A percentile compares a stretch with the other conserved stretches of the same genome.
These are phyloP conservation scores for Ctenopoma multispine DNA, from an alignment of 2,797 vertebrate genomes.

Conservation along the genomic window DNA sequence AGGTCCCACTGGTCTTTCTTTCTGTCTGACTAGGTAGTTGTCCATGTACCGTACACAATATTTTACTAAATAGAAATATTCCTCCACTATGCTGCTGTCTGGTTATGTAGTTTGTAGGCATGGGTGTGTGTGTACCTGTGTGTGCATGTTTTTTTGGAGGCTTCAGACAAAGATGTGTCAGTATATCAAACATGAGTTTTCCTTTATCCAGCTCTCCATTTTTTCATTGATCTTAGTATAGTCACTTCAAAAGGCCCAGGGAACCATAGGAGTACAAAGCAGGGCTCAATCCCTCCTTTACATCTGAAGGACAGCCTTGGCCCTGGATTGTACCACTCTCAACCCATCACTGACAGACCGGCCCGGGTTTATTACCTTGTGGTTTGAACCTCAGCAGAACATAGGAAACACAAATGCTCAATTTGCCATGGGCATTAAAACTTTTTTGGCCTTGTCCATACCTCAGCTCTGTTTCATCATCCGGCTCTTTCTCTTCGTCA, in stretches of 20 bases:
- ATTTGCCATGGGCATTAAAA: constrained; percentile 56
- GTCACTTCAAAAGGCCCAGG: constrained; percentile 60
- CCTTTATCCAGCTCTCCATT: constrained; percentile 63
- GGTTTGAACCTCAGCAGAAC: constrained; percentile 41
- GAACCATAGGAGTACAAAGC: constrained; percentile 70
- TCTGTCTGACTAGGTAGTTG: constrained; percentile 19
- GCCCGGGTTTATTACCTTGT: constrained; percentile 51
- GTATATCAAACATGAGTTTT: constrained; percentile 62
- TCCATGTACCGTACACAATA: constrained; percentile 10
- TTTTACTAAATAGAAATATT: constrained; percentile 23
- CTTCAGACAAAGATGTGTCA: constrained; percentile 76
- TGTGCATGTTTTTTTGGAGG: constrained; percentile 4
- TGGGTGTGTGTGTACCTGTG: constrained; percentile 3
- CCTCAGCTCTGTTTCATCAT: constrained; percentile 30
- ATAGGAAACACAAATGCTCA: constrained; percentile 52
- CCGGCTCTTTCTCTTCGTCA: constrained; percentile 25
- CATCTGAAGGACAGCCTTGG: constrained; percentile 60
- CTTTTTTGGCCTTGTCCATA: constrained; percentile 47
- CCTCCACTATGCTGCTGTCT: not conserved
- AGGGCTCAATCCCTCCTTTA: constrained; percentile 46
- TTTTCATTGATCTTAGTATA: constrained; percentile 59
- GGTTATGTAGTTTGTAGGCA: not conserved
- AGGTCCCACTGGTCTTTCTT: constrained; percentile 32
- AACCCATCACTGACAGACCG: constrained; percentile 39
- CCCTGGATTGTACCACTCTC: constrained; percentile 46